Evolutionary conservation across 1,140 invertebrate species (phyloP).

Genomic region (Doryteuthis pealeii): DNA sequence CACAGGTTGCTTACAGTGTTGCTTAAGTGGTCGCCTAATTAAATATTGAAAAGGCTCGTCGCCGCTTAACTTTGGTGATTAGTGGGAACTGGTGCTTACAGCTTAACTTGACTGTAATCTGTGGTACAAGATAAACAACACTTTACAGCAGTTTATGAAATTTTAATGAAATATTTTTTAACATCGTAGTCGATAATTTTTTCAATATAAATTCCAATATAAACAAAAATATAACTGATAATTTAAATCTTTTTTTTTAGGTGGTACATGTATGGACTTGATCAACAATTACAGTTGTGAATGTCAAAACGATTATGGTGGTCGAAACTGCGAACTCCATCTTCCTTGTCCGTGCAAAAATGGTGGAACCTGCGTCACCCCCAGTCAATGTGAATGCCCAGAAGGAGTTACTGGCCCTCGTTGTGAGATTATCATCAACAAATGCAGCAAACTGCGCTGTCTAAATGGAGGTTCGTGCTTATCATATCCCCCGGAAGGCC

Average conservation of each 20-base stretch:
- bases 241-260: slow-evolving; percentile 18
- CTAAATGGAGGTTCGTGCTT: slow-evolving; percentile 32
- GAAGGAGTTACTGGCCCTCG: slow-evolving; percentile 25
- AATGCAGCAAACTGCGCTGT: slow-evolving; percentile 30
- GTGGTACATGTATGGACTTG: slow-evolving; percentile 30
- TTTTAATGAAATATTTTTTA: no score
- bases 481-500: slow-evolving; percentile 13
- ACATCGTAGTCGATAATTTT: no score
- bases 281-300: slow-evolving; percentile 32
- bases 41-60: no score
- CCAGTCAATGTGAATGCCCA: slow-evolving; percentile 16
- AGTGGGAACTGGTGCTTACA: no score
- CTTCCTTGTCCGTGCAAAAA: slow-evolving; percentile 31
- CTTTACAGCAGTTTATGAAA: no score
- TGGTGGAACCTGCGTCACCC: slow-evolving; percentile 29
- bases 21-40: no score
- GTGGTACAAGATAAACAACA: no score
- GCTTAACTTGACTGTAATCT: no score
- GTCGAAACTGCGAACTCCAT: slow-evolving; percentile 33
- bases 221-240: no score
- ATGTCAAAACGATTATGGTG: slow-evolving; percentile 35
- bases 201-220: no score
- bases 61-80: no score
- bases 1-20: no score
- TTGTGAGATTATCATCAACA: slow-evolving; percentile 34